Evolutionary conservation across 2,797 vertebrate genomes (phyloP).

Genomic region (Sandelia bainsii): DNA sequence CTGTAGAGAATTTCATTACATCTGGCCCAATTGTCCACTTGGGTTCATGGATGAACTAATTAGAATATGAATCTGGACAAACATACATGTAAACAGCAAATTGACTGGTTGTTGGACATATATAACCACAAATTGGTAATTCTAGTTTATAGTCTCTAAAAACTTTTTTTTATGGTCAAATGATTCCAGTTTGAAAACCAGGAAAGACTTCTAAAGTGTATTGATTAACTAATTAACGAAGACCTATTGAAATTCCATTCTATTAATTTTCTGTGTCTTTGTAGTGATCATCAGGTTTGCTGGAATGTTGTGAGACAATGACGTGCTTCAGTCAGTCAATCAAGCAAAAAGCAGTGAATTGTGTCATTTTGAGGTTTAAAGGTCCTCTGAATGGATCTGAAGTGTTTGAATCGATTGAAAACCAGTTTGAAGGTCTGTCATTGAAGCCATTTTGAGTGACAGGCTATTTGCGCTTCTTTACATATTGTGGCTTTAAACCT

Average conservation of each 20-base stretch:
- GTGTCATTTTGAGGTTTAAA: not conserved
- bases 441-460: not conserved
- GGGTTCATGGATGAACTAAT: too few relatives aligned
- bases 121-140: too few relatives aligned
- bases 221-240: not conserved
- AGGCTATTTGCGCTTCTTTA: not conserved
- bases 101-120: too few relatives aligned
- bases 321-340: not conserved
- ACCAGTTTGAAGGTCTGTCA: not conserved
- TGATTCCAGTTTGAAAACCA: not conserved
- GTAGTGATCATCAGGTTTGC: not conserved
- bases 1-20: too few relatives aligned
- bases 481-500: too few relatives aligned
- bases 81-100: too few relatives aligned
- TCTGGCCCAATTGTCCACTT: too few relatives aligned
- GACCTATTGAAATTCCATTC: not conserved
- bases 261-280: not conserved
- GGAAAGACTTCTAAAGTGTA: not conserved
- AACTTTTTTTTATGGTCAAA: not conserved
- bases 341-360: constrained; percentile 3
- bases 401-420: constrained; percentile 7
- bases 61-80: too few relatives aligned
- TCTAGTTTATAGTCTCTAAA: too few relatives aligned
- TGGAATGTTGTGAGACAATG: not conserved
- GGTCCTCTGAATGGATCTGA: not conserved